A percentile compares a stretch with the other conserved stretches of the same genome.
Evolutionary conservation across 2,113 vertebrate species (phyloP).

Genomic region (Saccopteryx bilineata): DNA sequence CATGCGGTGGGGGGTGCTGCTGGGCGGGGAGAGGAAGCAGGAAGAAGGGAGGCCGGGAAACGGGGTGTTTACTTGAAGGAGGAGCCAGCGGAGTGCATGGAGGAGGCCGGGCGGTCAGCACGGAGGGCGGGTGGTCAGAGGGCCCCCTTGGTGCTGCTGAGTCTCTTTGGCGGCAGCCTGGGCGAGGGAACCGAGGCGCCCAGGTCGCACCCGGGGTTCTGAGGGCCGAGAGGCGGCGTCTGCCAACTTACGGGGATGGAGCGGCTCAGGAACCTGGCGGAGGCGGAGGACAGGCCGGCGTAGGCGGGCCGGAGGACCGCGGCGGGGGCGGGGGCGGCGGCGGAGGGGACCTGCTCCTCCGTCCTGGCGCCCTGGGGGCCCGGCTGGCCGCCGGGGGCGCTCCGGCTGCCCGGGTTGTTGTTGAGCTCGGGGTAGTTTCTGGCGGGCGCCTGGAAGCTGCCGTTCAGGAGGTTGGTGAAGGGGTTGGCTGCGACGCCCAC

Average conservation of each 20-base stretch:
- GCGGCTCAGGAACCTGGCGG: slow-evolving; percentile 93
- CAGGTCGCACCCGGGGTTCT: slow-evolving; percentile 70
- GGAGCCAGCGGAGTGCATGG: slow-evolving; percentile 66
- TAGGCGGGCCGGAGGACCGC: slow-evolving; percentile 86
- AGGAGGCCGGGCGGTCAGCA: slow-evolving; percentile 55
- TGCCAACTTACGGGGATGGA: slow-evolving; percentile 97
- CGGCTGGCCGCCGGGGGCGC: slow-evolving; percentile 81
- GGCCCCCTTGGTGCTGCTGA: slow-evolving; percentile 67
- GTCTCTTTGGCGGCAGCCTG: slow-evolving; percentile 73
- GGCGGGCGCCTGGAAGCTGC: slow-evolving; percentile 84
- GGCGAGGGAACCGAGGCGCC: slow-evolving; percentile 75
- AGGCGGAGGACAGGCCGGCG: slow-evolving; percentile 89
- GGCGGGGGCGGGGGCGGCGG: neutral
- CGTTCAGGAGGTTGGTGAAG: slow-evolving; percentile 87
- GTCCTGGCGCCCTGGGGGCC: slow-evolving; percentile 78
- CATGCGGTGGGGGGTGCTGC: no score
- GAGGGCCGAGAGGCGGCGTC: slow-evolving; percentile 69
- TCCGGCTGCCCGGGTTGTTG: slow-evolving; percentile 91
- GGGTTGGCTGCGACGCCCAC: slow-evolving; percentile 86
- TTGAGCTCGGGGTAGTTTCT: slow-evolving; percentile 92
- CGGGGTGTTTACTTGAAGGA: slow-evolving; percentile 77
- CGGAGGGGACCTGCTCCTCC: slow-evolving; percentile 83
- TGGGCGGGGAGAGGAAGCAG: neutral
- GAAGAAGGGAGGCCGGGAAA: slow-evolving; percentile 64
- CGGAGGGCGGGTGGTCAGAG: slow-evolving; percentile 67